Evolutionary conservation across 2,797 vertebrate species (phyloP).

Genomic region (Mus minutoides): DNA sequence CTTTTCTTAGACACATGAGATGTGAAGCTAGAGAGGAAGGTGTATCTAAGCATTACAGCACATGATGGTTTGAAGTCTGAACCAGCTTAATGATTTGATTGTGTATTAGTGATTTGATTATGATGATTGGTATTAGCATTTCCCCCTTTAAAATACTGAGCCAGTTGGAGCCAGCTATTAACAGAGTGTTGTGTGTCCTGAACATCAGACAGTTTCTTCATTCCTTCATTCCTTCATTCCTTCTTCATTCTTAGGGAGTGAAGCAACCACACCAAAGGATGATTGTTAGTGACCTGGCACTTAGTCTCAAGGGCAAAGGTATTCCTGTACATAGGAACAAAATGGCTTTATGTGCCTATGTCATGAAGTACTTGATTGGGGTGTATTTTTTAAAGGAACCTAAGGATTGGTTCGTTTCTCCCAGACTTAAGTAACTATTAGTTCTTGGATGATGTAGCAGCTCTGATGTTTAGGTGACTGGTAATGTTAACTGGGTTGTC

Average conservation of each 20-base stretch:
- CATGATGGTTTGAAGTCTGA: background rate
- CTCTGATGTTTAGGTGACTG: background rate
- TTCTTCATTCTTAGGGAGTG: constrained; percentile 54
- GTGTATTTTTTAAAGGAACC: background rate
- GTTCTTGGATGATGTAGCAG: constrained; percentile 5
- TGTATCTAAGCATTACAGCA: background rate
- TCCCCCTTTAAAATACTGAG: constrained; percentile 53
- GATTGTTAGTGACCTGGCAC: background rate
- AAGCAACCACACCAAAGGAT: constrained; percentile 17
- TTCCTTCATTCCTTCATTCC: constrained; percentile 51
- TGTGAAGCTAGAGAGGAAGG: background rate
- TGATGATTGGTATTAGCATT: constrained; percentile 19
- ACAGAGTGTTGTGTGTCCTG: background rate
- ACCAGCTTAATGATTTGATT: constrained; percentile 26
- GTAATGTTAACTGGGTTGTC: constrained; percentile 23
- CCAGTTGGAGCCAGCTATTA: background rate
- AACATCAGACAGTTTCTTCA: constrained; percentile 58
- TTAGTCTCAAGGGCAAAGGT: background rate
- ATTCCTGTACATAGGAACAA: background rate
- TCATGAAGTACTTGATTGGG: constrained; percentile 3
- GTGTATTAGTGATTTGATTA: background rate
- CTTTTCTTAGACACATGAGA: background rate
- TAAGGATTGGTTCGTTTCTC: constrained; percentile 5
- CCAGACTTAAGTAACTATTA: constrained; percentile 15
- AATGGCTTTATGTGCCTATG: background rate